A percentile compares a stretch with the other conserved stretches of the same genome.
phyloP scores from a whole-genome alignment of 1,140 invertebrate species.

The Apis laboriosa region DNA sequence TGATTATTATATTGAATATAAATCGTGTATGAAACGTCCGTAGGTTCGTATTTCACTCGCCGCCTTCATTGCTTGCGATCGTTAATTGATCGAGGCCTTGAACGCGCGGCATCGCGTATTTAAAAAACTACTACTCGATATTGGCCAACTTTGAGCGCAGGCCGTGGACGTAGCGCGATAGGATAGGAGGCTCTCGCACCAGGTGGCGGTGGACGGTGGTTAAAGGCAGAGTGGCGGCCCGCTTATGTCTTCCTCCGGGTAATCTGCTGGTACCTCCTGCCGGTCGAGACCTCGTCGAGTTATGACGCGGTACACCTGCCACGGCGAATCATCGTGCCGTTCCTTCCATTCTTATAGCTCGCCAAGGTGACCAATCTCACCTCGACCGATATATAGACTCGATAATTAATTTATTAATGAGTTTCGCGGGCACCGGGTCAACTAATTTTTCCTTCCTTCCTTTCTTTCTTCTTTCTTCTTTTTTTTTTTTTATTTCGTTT shows the following conservation, averaged over 20 bases:
- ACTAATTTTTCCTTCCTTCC: conserved; percentile 2
- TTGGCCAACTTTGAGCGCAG: conserved; percentile 45
- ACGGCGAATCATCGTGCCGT: conserved; percentile 53
- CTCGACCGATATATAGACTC: conserved; percentile 37
- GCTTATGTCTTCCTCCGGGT: conserved; percentile 64
- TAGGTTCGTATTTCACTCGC: conserved; percentile 8
- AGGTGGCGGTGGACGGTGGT: conserved; percentile 52
- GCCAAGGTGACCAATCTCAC: conserved; percentile 32
- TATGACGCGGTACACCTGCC: conserved; percentile 63
- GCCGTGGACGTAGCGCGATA: conserved; percentile 9
- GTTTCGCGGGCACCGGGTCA: conserved; percentile 15
- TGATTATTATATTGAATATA: neutral
- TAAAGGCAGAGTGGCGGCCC: conserved; percentile 47
- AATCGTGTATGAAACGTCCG: conserved; percentile 18
- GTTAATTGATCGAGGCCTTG: conserved; percentile 20
- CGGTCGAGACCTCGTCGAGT: conserved; percentile 60
- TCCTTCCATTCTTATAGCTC: conserved; percentile 29
- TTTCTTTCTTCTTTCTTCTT: neutral
- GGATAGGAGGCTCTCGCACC: conserved; percentile 57
- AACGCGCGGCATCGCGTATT: neutral
- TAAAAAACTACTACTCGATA: conserved; percentile 30
- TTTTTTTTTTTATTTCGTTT: neutral
- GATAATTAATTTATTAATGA: conserved; percentile 64
- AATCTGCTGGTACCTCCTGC: conserved; percentile 67
- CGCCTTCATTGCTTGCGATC: neutral